These are phyloP conservation scores for Atta cephalotes DNA, from an alignment of 1,140 invertebrate genomes.

Conservation along the genomic window DNA sequence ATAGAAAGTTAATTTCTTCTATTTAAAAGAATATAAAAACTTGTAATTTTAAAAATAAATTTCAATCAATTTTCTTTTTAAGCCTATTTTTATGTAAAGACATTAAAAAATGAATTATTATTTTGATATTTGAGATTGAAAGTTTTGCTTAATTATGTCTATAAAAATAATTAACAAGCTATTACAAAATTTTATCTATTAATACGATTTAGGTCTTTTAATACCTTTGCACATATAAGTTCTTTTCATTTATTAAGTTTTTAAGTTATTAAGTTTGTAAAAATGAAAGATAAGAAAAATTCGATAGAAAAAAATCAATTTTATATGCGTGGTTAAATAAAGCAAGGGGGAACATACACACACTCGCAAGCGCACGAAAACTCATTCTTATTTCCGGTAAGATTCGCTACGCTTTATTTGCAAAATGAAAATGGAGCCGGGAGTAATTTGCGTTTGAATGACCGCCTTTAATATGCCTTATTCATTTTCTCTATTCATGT, in stretches of 20 bases:
- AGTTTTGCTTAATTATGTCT: neutral
- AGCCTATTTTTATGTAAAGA: neutral
- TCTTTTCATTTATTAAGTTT: neutral
- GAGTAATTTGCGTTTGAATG: constrained; percentile 75
- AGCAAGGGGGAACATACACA: constrained; percentile 41
- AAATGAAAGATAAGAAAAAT: neutral
- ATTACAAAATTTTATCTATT: neutral
- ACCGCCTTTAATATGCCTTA: constrained; percentile 53
- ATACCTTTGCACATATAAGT: neutral
- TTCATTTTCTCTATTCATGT: constrained; percentile 62
- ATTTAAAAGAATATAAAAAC: neutral
- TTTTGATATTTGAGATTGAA: neutral
- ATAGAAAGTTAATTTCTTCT: neutral
- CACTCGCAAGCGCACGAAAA: constrained; percentile 45
- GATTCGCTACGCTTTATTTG: constrained; percentile 70
- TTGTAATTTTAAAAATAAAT: neutral
- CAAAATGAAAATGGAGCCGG: constrained; percentile 70
- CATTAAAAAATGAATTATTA: neutral
- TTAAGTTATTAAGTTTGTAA: neutral
- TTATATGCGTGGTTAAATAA: constrained; percentile 9
- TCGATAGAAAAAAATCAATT: constrained; percentile 28
- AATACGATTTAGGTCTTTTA: neutral
- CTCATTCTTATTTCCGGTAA: constrained; percentile 72
- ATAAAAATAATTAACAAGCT: neutral
- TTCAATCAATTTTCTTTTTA: neutral